Base-by-base conservation (phyloP, 2,113 vertebrate species). In the Telmatochromis sp. region DNA sequence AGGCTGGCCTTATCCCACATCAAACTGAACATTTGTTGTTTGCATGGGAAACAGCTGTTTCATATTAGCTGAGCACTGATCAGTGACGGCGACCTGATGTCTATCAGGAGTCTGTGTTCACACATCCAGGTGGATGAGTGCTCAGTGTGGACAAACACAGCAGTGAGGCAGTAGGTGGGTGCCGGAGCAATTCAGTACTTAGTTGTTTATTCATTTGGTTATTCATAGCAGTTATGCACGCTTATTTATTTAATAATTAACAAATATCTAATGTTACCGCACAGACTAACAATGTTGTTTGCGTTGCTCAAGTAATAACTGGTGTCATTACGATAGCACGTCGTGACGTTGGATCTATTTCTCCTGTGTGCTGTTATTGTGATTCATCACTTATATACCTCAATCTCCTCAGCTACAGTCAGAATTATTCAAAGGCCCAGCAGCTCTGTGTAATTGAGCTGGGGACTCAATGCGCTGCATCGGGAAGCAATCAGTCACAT, bases 391-490 rank as follows among this genome's bases (percentile, higher is more conserved):
- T 37, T 23, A 80, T 79, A 54, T 4, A 19, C 84, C 53, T 51
- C 33, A 37, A 21, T 87, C 65, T 63, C 65, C 70, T 87, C 85
- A 54, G 80, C 84, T 58, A 55, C 14, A 51, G 45, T 88, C 31
- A 60, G 21, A 82, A 92, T 85, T 35, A 45, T 60, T 51, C 86
- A 63, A 47, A 84, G 58, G 54, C 33, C 70, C 60, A 35, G 84
- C n/a, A 60, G 55, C 35, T 80, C 31, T 9, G 33, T 83, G 54
- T 91, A 85, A 92, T 85, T 88, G 68, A 88, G 80, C 81, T 78
- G 78, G 83, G 78, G 53, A 33, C 60, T 54, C 19, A 8, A 35
- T 33, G 73, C 6, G 21, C 26, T 21, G 4, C 9, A 5, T 42
- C 19, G 5, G 60, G 57, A 79, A 84, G 40, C 49, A 86, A 55